Evolutionary conservation across 2,888 invertebrate species (phyloP).

Genomic region (Melanchra persicariae): DNA sequence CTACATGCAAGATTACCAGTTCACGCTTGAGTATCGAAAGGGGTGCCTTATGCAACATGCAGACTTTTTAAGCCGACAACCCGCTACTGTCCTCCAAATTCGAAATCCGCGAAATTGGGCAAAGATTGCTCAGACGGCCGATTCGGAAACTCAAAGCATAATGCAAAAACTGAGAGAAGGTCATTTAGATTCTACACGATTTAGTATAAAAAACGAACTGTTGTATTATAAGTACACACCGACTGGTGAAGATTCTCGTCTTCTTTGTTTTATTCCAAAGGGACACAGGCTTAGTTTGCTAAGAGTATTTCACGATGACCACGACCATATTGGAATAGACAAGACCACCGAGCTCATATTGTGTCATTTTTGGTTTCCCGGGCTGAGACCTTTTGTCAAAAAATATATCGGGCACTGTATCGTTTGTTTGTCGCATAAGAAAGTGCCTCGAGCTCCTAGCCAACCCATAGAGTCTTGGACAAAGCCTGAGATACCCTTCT

Average conservation of each 20-base stretch:
- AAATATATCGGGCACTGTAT: constrained; percentile 3
- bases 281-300: not conserved
- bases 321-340: too few relatives aligned
- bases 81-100: too few relatives aligned
- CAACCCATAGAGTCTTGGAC: not conserved
- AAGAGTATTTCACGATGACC: not conserved
- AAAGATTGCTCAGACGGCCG: too few relatives aligned
- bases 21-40: too few relatives aligned
- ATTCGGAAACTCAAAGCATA: too few relatives aligned
- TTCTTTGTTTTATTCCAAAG: not conserved
- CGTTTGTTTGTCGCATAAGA: constrained; percentile 1
- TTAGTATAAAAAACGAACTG: not conserved
- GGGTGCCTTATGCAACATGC: too few relatives aligned
- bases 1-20: too few relatives aligned
- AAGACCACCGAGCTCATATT: constrained; percentile 1
- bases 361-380: not conserved
- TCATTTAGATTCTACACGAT: too few relatives aligned
- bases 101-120: too few relatives aligned
- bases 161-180: too few relatives aligned
- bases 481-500: not conserved
- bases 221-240: not conserved
- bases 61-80: too few relatives aligned
- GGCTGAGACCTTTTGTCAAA: not conserved
- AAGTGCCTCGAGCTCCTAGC: constrained; percentile 1
- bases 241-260: not conserved